These are phyloP conservation scores for Ceratosolen solmsi DNA, from an alignment of 1,140 invertebrate genomes.

Conservation along the genomic window DNA sequence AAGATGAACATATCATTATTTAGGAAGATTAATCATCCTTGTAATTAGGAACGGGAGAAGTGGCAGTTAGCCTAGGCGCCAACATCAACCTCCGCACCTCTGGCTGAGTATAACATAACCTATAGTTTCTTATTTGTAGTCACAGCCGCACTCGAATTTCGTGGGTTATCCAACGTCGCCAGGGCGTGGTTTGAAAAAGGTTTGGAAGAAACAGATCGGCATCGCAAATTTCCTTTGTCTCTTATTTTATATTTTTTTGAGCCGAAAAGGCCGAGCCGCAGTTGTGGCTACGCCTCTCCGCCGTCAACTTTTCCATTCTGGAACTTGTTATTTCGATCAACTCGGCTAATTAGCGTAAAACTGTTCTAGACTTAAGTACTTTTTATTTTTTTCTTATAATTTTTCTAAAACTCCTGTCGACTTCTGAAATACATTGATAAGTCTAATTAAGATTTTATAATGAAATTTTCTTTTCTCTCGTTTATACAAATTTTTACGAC, in stretches of 20 bases:
- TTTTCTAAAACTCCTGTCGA: background rate
- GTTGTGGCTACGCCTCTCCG: background rate
- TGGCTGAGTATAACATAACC: background rate
- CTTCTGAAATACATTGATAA: background rate
- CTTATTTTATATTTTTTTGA: slow-evolving; percentile 34
- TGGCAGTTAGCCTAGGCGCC: background rate
- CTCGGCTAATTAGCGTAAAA: slow-evolving; percentile 37
- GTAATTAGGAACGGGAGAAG: slow-evolving; percentile 48
- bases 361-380: too few species aligned
- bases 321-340: slow-evolving; percentile 22
- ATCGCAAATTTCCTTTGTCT: slow-evolving; percentile 57
- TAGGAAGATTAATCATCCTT: slow-evolving; percentile 44
- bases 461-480: background rate
- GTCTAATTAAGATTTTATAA: background rate
- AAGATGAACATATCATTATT: slow-evolving; percentile 1
- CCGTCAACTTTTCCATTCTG: slow-evolving; percentile 6
- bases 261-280: background rate
- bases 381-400: background rate
- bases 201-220: slow-evolving; percentile 47
- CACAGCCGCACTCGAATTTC: slow-evolving; percentile 61
- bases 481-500: too few species aligned
- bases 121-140: slow-evolving; percentile 22
- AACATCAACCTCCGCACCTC: background rate
- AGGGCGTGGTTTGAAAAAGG: slow-evolving; percentile 59
- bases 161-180: slow-evolving; percentile 56